A percentile compares a stretch with the other conserved stretches of the same genome.
These are phyloP conservation scores for Trachops cirrhosus DNA, from an alignment of 2,797 vertebrate genomes.

Conservation along the genomic window DNA sequence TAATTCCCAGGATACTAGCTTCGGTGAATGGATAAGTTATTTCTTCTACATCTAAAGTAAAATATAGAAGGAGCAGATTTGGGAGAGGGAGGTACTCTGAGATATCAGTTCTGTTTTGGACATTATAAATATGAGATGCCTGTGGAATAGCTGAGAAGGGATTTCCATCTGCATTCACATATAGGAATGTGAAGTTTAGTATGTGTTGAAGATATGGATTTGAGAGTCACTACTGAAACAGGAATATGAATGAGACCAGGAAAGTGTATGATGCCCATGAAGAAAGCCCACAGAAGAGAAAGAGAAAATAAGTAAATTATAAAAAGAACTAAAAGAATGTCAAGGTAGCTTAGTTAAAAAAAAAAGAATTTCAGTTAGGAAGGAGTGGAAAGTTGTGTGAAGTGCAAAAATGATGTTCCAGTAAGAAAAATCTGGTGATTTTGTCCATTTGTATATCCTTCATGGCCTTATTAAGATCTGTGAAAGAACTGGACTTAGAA, in stretches of 20 bases:
- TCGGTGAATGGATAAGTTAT: slow-evolving; percentile 20
- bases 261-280: not conserved
- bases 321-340: slow-evolving; percentile 2
- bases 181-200: slow-evolving; percentile 23
- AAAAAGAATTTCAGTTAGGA: not conserved
- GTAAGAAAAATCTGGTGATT: slow-evolving; percentile 5
- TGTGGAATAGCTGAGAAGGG: not conserved
- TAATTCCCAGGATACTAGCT: slow-evolving; percentile 35
- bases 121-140: slow-evolving; percentile 20
- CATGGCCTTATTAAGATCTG: not conserved
- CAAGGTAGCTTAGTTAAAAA: not conserved
- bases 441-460: not conserved
- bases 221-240: slow-evolving; percentile 2
- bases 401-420: not conserved
- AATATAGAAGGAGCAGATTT: slow-evolving; percentile 12
- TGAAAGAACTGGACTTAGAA: slow-evolving; percentile 34
- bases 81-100: not conserved
- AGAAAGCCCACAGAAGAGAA: not conserved
- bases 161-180: slow-evolving; percentile 14
- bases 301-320: not conserved
- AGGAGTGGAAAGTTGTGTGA: slow-evolving; percentile 2
- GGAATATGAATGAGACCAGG: not conserved
- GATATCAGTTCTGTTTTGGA: not conserved
- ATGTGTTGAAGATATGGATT: not conserved
- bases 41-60: slow-evolving; percentile 6